Base-by-base conservation (phyloP, 1,140 invertebrate genomes). In the Papilio helenus region DNA sequence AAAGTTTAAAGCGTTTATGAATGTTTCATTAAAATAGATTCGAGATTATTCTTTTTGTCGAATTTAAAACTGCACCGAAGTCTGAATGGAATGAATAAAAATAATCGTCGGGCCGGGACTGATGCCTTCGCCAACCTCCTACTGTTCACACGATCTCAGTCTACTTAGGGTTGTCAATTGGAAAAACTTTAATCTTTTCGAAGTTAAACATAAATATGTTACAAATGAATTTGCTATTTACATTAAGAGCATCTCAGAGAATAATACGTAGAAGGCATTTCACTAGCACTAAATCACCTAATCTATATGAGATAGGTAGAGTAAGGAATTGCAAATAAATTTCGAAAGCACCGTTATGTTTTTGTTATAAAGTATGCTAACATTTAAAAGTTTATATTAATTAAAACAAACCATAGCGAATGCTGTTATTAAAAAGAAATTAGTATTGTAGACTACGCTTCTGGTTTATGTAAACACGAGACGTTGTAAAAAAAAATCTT, bases 101-200 rank as follows among this genome's bases (percentile, higher is more conserved):
- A 92, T 90, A 90, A 92, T 90, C 86, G 89, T 86, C 82, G 84
- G 82, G 79, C 80, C 72, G 81, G 73, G 84, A 86, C 80, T 84
- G 87, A 85, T 84, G 88, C 79, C 82, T 79, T 72, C 80, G 82
- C 85, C 84, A 86, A 86, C 84, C 83, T 85, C 82, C 83, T 84
- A 83, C 85, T 86, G 83, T 89, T 86, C 84, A 86, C 83, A 86
- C 85, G 81, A 84, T 86, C 85, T 84, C 76, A 68, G 55, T 81
- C 72, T 71, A 51, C 55, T 20, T 80, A 91, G 89, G 89, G 88
- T 72, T 91, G 88, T 1, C 79, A 61, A 20, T 23, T 26, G 20
- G 58, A 23, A 68, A 68, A 68, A 29, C 29, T 68, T 29, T 34
- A 5, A 29, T 14, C 29, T 8, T 26, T 26, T 65, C 29, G 2